Evolutionary conservation across 2,888 invertebrate genomes (phyloP), one percentile per base, ranked within the genome.

Genomic region (Lissocephala sabroskyi): DNA sequence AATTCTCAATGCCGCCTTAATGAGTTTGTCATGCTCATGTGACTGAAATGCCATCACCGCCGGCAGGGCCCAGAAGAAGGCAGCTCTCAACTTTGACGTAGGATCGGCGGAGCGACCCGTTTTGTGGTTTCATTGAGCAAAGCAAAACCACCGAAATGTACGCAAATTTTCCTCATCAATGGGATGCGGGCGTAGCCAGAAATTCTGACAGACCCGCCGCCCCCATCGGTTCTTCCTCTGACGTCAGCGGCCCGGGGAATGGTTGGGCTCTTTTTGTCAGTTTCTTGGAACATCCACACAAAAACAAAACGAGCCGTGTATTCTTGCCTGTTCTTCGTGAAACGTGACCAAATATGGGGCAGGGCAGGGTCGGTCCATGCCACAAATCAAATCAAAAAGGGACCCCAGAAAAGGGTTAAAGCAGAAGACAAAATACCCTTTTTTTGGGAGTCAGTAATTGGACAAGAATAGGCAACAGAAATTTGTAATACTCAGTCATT

Each of bases 261-360:
- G 7, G 23, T 23, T 23, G 7, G 48, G n/a, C n/a, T n/a, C n/a
- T n/a, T n/a, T n/a, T n/a, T n/a, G n/a, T n/a, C n/a, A n/a, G 41
- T 50, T 66, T 66, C 52, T 56, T 32, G 54, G 51, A 47, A 45
- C 11, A 44, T 30, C 48, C 26, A n/a, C n/a, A n/a, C n/a, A n/a
- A 35, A 4, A 32, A 4, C n/a, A 4, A 32, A n/a, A 44, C 36
- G 10, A 7, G 7, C 4, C 23, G 7, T 23, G 7, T 23, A 7
- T 23, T 35, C 11, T 17, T 17, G 6, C 5, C 14, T 30, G 30
- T 30, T 30, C n/a, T n/a, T 26, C 45, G 55, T 58, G 66, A 68
- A 62, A 62, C 68, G 77, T 65, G 68, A 70, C 68, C 68, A 70
- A 70, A 70, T 70, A 70, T 62, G 68, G 68, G 53, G 50, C 28